Percentiles rank a stretch among this genome's conserved stretches.
Evolutionary conservation across 2,113 vertebrate genomes (phyloP).

Genomic region (Neotragus moschatus): DNA sequence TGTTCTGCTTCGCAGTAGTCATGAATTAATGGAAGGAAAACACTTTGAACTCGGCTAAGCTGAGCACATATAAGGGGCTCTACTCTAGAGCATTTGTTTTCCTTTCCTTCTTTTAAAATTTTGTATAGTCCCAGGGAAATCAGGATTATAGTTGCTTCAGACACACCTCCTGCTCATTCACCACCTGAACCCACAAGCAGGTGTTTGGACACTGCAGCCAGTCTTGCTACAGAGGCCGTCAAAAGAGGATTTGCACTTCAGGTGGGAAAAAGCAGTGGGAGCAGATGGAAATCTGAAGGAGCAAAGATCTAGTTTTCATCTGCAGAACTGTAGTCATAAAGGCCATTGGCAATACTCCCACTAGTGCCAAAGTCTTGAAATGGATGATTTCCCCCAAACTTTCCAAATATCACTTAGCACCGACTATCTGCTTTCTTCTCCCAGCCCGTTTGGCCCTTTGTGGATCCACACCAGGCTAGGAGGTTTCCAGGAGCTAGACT

Average conservation of each 20-base stretch:
- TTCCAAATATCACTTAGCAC: background rate
- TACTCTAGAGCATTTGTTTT: background rate
- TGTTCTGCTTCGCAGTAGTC: background rate
- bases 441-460: fast-evolving
- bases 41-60: background rate
- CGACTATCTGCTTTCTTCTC: background rate
- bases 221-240: background rate
- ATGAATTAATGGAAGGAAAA: background rate
- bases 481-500: background rate
- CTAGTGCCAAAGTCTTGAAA: background rate
- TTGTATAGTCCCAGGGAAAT: background rate
- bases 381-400: background rate
- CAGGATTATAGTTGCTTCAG: constrained; percentile 12
- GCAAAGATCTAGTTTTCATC: constrained; percentile 30
- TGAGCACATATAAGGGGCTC: background rate
- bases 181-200: constrained; percentile 27
- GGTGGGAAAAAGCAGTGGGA: background rate
- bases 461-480: no score
- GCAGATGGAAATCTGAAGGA: constrained; percentile 36
- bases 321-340: background rate
- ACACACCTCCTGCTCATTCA: constrained; percentile 40
- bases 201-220: background rate
- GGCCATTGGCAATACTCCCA: background rate
- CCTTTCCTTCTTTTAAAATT: constrained; percentile 1
- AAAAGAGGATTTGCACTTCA: constrained; percentile 1